A percentile compares a stretch with the other conserved stretches of the same genome.
These are phyloP conservation scores for Tympanoctomys barrerae DNA, from an alignment of 2,797 vertebrate genomes.

Conservation along the genomic window DNA sequence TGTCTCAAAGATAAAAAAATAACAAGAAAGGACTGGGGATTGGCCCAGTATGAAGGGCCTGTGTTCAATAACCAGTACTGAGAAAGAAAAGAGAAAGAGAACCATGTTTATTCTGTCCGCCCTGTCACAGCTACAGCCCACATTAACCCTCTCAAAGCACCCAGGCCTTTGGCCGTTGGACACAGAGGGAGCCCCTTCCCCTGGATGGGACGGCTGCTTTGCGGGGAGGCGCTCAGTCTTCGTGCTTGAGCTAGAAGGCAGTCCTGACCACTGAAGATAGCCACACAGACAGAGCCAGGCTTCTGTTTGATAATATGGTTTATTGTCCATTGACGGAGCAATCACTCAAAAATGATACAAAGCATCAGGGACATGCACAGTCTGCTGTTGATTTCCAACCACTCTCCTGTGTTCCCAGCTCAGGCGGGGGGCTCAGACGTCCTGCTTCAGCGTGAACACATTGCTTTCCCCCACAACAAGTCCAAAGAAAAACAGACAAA, in stretches of 20 bases:
- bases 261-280: neutral
- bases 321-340: constrained; percentile 92
- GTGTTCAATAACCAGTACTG: neutral
- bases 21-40: neutral
- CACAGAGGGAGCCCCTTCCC: neutral
- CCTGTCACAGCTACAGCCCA: neutral
- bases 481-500: constrained; percentile 76
- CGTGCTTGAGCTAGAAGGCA: neutral
- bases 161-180: neutral
- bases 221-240: too few relatives aligned
- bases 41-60: neutral
- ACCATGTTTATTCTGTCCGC: neutral
- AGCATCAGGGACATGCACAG: constrained; percentile 92
- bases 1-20: neutral
- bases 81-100: neutral
- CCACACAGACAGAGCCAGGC: neutral
- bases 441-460: constrained; percentile 85
- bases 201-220: rapidly evolving
- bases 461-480: constrained; percentile 68
- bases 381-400: constrained; percentile 89
- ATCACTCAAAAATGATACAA: constrained; percentile 91
- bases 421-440: constrained; percentile 88
- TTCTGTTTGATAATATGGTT: constrained; percentile 96
- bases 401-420: constrained; percentile 91
- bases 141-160: neutral